These are phyloP conservation scores for Pseudorectes ferrugineus DNA, from an alignment of 2,113 vertebrate species.

Conservation along the genomic window DNA sequence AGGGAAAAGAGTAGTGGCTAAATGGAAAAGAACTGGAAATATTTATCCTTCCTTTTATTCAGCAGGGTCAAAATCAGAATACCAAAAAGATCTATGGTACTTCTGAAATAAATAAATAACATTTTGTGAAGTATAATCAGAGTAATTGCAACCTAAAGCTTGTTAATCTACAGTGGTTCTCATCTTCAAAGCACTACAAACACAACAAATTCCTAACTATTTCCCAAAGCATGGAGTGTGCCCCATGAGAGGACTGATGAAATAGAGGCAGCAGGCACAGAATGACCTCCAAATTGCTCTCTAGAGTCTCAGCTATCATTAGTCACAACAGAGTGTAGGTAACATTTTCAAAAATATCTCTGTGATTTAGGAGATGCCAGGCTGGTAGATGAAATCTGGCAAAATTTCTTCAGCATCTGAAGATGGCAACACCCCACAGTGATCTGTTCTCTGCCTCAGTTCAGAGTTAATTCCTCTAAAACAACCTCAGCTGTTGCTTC, in stretches of 20 bases:
- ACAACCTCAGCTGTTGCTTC: not conserved
- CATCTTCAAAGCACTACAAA: slow-evolving; percentile 13
- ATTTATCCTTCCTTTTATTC: not conserved
- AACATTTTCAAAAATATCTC: not conserved
- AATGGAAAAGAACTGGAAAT: not conserved
- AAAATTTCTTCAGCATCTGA: not conserved
- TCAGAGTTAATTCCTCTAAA: not conserved
- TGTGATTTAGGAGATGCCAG: not conserved
- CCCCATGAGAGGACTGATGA: not conserved
- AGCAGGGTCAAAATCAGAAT: not conserved
- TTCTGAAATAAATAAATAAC: not conserved
- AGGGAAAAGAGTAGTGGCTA: not conserved
- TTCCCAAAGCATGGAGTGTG: not conserved
- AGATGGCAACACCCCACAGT: not conserved
- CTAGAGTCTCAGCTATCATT: not conserved
- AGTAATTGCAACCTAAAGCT: not conserved
- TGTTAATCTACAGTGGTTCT: not conserved
- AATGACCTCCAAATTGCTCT: not conserved
- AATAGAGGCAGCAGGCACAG: not conserved
- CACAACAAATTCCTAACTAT: not conserved
- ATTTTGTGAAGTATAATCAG: not conserved
- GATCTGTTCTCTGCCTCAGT: not conserved
- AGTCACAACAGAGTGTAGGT: not conserved
- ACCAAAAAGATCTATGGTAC: not conserved
- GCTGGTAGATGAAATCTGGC: not conserved